A percentile compares a stretch with the other conserved stretches of the same genome.
Evolutionary conservation across 2,113 vertebrate species (phyloP).

Genomic region (Lepus europaeus): DNA sequence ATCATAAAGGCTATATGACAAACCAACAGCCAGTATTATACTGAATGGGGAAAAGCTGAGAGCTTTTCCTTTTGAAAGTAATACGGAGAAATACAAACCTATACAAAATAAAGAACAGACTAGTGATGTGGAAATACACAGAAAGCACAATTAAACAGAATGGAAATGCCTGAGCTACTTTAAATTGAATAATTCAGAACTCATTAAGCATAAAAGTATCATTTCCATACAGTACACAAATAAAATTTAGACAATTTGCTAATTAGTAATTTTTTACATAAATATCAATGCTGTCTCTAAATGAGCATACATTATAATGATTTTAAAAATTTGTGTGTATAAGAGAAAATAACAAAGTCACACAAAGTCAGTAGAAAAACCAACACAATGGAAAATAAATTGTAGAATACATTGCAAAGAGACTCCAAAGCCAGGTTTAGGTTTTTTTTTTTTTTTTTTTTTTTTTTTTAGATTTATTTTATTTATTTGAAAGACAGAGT

Average conservation of each 20-base stretch:
- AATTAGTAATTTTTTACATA: constrained; percentile 3
- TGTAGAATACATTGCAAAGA: background rate
- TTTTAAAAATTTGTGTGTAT: background rate
- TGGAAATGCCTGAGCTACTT: background rate
- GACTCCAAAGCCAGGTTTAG: constrained; percentile 18
- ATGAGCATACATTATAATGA: background rate
- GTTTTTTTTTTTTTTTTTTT: constrained; percentile 33
- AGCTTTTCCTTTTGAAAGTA: background rate
- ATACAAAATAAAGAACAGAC: background rate
- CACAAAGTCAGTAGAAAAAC: background rate
- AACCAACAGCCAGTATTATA: too few species aligned
- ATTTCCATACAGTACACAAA: background rate
- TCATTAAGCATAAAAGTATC: background rate
- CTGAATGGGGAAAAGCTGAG: background rate
- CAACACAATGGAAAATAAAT: background rate
- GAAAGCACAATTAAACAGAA: background rate
- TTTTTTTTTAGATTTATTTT: background rate
- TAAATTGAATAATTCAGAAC: background rate
- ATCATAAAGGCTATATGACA: too few species aligned
- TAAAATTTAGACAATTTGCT: background rate
- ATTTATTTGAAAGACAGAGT: too few species aligned
- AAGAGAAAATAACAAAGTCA: background rate
- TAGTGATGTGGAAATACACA: background rate
- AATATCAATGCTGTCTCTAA: background rate
- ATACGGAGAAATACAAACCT: background rate